These are phyloP conservation scores for Alloplasta piceator DNA, from an alignment of 2,888 invertebrate species.

Conservation along the genomic window DNA sequence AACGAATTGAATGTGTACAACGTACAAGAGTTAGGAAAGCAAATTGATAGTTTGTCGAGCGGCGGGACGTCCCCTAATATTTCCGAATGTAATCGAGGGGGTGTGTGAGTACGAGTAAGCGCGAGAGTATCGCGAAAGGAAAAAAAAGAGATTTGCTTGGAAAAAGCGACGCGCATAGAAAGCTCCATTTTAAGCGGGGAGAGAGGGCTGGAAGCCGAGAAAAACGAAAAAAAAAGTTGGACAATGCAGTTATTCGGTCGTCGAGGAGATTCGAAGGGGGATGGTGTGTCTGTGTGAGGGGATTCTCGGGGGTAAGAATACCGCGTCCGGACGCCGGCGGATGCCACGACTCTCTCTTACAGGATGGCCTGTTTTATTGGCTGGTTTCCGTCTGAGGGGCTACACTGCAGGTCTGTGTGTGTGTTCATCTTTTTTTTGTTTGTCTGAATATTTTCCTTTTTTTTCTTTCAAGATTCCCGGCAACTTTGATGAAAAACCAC, in stretches of 20 bases:
- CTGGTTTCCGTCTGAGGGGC: conserved; percentile 81
- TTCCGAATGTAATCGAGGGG: conserved; percentile 83
- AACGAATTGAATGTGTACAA: conserved; percentile 26
- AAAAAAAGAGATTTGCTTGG: conserved; percentile 57
- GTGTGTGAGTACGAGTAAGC: conserved; percentile 72
- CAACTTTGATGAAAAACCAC: conserved; percentile 1
- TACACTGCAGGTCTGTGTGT: conserved; percentile 73
- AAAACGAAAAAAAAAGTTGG: conserved; percentile 75
- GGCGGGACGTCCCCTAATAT: conserved; percentile 83
- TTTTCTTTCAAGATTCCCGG: conserved; percentile 1
- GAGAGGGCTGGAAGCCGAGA: conserved; percentile 43
- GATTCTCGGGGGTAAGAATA: conserved; percentile 54
- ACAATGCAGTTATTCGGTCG: conserved; percentile 78
- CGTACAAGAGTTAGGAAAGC: conserved; percentile 71
- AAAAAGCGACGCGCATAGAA: conserved; percentile 21
- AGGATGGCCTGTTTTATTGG: conserved; percentile 81
- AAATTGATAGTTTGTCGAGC: conserved; percentile 83
- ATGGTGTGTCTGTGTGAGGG: conserved; percentile 34
- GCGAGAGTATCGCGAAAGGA: conserved; percentile 59
- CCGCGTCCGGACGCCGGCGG: conserved; percentile 69
- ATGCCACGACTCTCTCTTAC: conserved; percentile 70
- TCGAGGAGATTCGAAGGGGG: conserved; percentile 68
- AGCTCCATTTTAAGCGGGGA: conserved; percentile 56
- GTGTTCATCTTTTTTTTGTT: conserved; percentile 65
- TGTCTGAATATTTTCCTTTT: conserved; percentile 26